These are phyloP conservation scores for Pristiophorus japonicus DNA, from an alignment of 2,113 vertebrate species.

Conservation along the genomic window DNA sequence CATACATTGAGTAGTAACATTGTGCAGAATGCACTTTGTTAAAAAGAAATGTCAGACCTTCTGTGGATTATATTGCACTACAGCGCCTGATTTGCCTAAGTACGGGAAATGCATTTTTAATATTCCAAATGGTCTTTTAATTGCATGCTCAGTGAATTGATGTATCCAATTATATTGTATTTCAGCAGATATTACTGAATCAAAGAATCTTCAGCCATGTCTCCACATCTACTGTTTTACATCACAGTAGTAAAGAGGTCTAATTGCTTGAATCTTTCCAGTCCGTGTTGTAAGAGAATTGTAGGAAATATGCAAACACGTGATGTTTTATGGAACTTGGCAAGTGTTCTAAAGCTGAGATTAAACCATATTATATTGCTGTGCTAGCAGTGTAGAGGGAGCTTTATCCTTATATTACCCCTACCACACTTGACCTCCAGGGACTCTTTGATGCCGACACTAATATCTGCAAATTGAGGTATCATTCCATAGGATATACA, in stretches of 20 bases:
- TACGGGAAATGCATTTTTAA: constrained; percentile 6
- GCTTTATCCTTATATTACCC: background rate
- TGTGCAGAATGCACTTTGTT: constrained; percentile 13
- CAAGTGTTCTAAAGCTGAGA: constrained; percentile 7
- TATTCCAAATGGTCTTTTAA: constrained; percentile 25
- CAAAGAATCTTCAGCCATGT: background rate
- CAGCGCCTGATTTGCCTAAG: constrained; percentile 9
- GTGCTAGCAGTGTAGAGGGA: background rate
- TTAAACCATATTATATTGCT: constrained; percentile 10
- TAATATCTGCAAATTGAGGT: constrained; percentile 13
- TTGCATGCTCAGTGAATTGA: constrained; percentile 14
- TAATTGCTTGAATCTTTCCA: constrained; percentile 26
- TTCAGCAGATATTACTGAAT: background rate
- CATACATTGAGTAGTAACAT: background rate
- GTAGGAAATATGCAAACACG: constrained; percentile 11
- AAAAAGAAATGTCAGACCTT: constrained; percentile 24
- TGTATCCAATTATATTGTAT: constrained; percentile 17
- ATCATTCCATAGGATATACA: constrained; percentile 17
- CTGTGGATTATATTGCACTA: background rate
- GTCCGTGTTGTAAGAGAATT: background rate
- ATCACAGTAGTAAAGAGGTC: constrained; percentile 19
- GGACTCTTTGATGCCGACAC: constrained; percentile 22
- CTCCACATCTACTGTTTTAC: background rate
- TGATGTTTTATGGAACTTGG: constrained; percentile 26
- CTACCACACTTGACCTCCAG: background rate